Conservation (phyloP, 2,113 vertebrate species). For the Australoheros scitulus region DNA sequence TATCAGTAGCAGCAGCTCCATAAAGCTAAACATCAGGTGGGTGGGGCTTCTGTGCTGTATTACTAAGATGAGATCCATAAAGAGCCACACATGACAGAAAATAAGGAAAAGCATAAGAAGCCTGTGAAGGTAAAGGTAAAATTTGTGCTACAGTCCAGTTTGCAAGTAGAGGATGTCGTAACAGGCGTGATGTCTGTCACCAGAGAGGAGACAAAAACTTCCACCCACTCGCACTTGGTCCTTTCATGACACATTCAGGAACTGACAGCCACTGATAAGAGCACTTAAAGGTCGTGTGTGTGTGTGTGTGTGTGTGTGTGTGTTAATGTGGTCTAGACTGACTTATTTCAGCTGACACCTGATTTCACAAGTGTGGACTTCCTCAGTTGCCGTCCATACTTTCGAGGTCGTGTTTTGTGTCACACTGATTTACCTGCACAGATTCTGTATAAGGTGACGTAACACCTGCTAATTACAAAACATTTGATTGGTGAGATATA, state of each 20-base stretch:
- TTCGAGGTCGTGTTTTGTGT: not conserved
- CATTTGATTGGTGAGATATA: not conserved
- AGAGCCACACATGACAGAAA: not conserved
- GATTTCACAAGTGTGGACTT: slow-evolving; percentile 30
- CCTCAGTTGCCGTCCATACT: slow-evolving; percentile 3
- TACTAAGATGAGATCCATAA: too few relatives aligned
- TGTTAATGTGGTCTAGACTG: not conserved
- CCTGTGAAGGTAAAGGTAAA: not conserved
- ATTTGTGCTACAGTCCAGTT: not conserved
- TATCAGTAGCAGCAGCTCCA: not conserved
- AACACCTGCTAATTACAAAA: not conserved
- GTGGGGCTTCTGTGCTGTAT: not conserved
- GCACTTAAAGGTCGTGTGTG: slow-evolving; percentile 35
- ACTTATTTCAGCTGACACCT: slow-evolving; percentile 47
- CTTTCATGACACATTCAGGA: slow-evolving; percentile 36
- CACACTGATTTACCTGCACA: not conserved
- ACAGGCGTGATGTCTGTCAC: not conserved
- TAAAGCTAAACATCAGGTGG: rapidly evolving
- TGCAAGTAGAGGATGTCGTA: not conserved
- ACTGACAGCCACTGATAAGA: slow-evolving; percentile 53
- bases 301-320: slow-evolving; percentile 8
- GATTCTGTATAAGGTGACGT: not conserved
- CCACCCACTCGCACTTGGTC: not conserved
- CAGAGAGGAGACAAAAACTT: not conserved
- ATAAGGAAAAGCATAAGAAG: rapidly evolving